Conservation (phyloP, 2,797 vertebrate genomes). For the Myotis daubentonii region DNA sequence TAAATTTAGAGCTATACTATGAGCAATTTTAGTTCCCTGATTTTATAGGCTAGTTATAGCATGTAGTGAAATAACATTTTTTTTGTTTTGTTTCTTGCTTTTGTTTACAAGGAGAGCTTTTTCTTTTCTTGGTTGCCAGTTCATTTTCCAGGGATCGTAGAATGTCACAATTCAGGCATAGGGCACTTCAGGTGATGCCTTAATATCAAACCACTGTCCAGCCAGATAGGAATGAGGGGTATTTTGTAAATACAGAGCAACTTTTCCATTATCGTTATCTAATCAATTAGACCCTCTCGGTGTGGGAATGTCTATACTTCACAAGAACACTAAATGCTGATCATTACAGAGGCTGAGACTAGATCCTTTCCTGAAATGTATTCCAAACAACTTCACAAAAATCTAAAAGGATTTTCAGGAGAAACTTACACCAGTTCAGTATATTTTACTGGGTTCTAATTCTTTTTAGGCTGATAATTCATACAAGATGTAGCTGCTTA, state of each 20-base stretch:
- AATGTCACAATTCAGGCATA: constrained; percentile 41
- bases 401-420: constrained; percentile 33
- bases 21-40: constrained; percentile 54
- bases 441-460: not conserved
- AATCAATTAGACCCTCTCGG: not conserved
- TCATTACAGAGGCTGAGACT: not conserved
- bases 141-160: constrained; percentile 38
- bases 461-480: constrained; percentile 33
- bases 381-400: not conserved
- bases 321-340: not conserved
- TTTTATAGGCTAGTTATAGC: constrained; percentile 37
- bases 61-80: constrained; percentile 64
- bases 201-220: not conserved
- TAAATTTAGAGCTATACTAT: not conserved
- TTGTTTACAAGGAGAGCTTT: constrained; percentile 54
- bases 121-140: constrained; percentile 65
- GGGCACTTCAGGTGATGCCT: not conserved
- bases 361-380: not conserved
- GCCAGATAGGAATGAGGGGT: not conserved
- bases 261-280: not conserved
- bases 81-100: constrained; percentile 63
- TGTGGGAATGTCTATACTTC: not conserved
- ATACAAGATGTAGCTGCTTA: not conserved
- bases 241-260: constrained; percentile 35
- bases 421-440: constrained; percentile 28